A percentile compares a stretch with the other conserved stretches of the same genome.
Conservation (phyloP, 2,113 vertebrate genomes). For the Ramphastos sulfuratus region DNA sequence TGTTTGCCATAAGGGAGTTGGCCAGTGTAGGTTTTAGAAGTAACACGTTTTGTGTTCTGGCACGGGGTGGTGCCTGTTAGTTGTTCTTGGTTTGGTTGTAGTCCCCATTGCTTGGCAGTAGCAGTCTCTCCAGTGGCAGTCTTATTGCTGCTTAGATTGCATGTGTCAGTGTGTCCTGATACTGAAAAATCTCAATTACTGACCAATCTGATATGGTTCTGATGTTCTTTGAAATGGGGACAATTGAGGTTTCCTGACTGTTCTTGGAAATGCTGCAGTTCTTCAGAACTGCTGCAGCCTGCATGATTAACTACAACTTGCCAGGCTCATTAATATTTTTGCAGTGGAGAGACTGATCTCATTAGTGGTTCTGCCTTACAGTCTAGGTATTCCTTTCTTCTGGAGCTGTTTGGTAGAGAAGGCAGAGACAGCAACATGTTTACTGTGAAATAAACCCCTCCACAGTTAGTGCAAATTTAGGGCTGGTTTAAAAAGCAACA, state of each 20-base stretch:
- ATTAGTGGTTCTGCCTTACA: background rate
- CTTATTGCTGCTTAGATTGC: background rate
- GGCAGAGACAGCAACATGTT: background rate
- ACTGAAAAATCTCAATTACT: background rate
- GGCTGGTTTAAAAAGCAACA: background rate
- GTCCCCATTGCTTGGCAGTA: background rate
- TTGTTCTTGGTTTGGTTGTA: background rate
- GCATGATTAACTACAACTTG: background rate
- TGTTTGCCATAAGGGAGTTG: background rate
- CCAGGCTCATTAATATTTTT: background rate
- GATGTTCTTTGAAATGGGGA: background rate
- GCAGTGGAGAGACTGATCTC: background rate
- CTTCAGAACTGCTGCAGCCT: background rate
- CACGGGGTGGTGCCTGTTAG: rapidly evolving
- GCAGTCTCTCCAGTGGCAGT: background rate
- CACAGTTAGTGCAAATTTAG: background rate
- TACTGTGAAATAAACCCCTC: background rate
- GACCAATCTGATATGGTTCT: background rate
- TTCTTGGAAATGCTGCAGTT: background rate
- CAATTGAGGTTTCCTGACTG: background rate
- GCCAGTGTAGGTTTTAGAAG: background rate
- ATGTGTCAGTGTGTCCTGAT: background rate
- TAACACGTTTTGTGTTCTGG: rapidly evolving
- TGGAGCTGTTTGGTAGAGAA: background rate
- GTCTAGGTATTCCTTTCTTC: background rate